Evolutionary conservation across 1,140 invertebrate genomes (phyloP).

Genomic region (Protaetia brevitarsis): DNA sequence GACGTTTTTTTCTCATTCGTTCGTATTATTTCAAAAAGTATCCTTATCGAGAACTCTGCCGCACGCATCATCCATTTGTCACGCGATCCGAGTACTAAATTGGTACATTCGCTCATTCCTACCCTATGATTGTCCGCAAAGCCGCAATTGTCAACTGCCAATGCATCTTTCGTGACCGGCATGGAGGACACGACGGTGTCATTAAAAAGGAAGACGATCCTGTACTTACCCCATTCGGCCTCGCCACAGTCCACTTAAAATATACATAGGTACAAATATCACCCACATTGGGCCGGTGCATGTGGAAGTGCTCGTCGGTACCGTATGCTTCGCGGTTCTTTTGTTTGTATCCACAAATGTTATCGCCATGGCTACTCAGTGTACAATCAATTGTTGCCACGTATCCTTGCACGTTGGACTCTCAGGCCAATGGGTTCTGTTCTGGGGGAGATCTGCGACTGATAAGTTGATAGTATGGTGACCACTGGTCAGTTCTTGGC

Average conservation of each 20-base stretch:
- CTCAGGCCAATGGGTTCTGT: conserved; percentile 36
- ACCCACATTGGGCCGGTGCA: not conserved
- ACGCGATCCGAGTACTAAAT: not conserved
- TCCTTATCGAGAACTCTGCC: conserved; percentile 1
- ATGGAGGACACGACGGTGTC: not conserved
- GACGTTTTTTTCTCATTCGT: too few species aligned
- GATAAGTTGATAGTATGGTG: conserved; percentile 41
- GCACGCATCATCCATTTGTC: conserved; percentile 8
- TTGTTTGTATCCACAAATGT: conserved; percentile 43
- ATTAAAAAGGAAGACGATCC: conserved; percentile 1
- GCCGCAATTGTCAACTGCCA: not conserved
- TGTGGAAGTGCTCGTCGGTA: not conserved
- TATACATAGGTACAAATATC: not conserved
- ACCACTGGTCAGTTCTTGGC: conserved; percentile 41
- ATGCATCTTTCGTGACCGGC: conserved; percentile 3
- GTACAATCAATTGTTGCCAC: conserved; percentile 46
- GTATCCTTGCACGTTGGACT: conserved; percentile 34
- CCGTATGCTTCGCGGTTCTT: not conserved
- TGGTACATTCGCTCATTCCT: not conserved
- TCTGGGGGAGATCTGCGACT: conserved; percentile 36
- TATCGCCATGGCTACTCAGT: conserved; percentile 42
- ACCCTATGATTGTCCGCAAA: not conserved
- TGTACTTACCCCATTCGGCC: too few species aligned
- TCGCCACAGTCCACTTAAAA: not conserved
- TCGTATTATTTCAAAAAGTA: too few species aligned